A percentile compares a stretch with the other conserved stretches of the same genome.
phyloP scores from a whole-genome alignment of 2,797 vertebrate genomes.

The Euthynnus affinis region DNA sequence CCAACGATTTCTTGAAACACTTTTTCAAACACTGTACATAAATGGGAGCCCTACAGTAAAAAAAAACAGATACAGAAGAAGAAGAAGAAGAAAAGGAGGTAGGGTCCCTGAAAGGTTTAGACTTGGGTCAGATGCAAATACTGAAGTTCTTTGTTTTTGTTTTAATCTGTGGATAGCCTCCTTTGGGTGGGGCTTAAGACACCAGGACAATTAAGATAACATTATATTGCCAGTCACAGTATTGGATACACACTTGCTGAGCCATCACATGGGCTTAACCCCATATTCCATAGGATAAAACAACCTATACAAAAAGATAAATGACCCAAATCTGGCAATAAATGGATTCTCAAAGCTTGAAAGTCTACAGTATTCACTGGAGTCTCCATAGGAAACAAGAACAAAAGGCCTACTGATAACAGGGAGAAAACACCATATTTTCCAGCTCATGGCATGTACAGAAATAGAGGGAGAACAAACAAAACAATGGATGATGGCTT shows the following conservation, averaged over 20 bases:
- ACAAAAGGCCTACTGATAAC: slow-evolving; percentile 15
- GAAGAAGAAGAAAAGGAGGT: neutral
- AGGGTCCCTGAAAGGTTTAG: neutral
- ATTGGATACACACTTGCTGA: slow-evolving; percentile 18
- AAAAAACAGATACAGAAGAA: slow-evolving; percentile 22
- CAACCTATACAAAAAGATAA: slow-evolving; percentile 16
- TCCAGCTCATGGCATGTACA: slow-evolving; percentile 20
- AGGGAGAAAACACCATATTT: neutral
- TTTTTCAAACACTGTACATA: slow-evolving; percentile 45
- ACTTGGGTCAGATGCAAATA: slow-evolving; percentile 32
- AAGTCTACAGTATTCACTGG: slow-evolving; percentile 18
- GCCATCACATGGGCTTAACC: neutral
- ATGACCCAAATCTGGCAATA: slow-evolving; percentile 10
- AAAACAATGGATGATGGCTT: neutral
- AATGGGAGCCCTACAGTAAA: slow-evolving; percentile 15
- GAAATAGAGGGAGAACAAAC: slow-evolving; percentile 2
- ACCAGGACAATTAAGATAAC: slow-evolving; percentile 26
- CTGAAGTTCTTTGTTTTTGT: slow-evolving; percentile 15
- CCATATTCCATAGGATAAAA: slow-evolving; percentile 13
- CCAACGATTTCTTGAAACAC: slow-evolving; percentile 20
- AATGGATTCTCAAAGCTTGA: slow-evolving; percentile 16
- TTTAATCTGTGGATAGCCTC: slow-evolving; percentile 8
- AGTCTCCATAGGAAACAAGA: slow-evolving; percentile 83
- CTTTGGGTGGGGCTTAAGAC: slow-evolving; percentile 5
- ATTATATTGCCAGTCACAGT: slow-evolving; percentile 16